Conservation (phyloP, 2,113 vertebrate species). For the Ammospiza caudacuta region DNA sequence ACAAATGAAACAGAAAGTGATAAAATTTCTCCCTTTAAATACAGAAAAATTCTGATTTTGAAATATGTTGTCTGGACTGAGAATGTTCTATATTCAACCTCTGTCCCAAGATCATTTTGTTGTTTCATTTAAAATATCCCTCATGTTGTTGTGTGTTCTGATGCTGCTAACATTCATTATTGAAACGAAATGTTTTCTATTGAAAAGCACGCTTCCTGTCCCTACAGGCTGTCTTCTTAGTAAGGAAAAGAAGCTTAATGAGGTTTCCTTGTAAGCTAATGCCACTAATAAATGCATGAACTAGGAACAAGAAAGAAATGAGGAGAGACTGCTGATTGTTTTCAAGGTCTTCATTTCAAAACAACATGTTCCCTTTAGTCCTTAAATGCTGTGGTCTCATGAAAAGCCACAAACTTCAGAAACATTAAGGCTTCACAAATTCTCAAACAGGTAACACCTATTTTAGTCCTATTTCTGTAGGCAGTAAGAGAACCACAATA, state of each 20-base stretch:
- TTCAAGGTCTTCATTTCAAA: slow-evolving; percentile 30
- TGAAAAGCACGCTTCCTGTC: slow-evolving; percentile 38
- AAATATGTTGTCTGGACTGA: background rate
- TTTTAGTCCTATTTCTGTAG: background rate
- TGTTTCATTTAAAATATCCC: background rate
- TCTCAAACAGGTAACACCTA: background rate
- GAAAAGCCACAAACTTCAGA: background rate
- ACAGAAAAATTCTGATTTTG: background rate
- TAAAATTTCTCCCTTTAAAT: accelerated
- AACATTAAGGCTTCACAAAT: background rate
- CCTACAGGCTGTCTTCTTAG: slow-evolving; percentile 38
- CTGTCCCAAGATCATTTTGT: slow-evolving; percentile 6
- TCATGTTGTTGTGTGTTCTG: slow-evolving; percentile 26
- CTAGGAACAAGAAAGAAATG: background rate
- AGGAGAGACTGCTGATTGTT: background rate
- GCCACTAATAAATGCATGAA: slow-evolving; percentile 58
- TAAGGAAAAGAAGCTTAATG: slow-evolving; percentile 29
- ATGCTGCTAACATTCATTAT: slow-evolving; percentile 40
- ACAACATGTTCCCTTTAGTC: slow-evolving; percentile 33
- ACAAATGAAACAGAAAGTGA: background rate
- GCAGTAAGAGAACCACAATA: background rate
- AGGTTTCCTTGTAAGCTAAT: slow-evolving; percentile 61
- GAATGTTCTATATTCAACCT: background rate
- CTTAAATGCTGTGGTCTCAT: background rate
- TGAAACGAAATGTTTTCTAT: slow-evolving; percentile 55